Base-by-base conservation (phyloP, 2,113 vertebrate genomes). In the Chinchilla lanigera region DNA sequence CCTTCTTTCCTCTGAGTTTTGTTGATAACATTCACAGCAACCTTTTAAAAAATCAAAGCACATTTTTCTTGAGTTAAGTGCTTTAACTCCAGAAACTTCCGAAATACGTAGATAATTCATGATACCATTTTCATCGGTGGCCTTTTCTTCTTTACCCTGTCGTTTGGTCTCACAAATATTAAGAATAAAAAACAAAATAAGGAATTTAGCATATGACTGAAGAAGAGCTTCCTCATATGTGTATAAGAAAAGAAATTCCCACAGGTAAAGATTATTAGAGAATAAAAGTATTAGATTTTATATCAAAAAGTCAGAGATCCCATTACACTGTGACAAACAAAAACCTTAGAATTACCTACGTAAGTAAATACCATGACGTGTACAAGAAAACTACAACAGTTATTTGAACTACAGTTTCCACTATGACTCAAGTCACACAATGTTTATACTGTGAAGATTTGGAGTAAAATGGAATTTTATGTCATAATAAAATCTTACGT, bases 1-100 rank as follows among this genome's bases (percentile, higher is more conserved):
- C 96, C 94, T 83, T 63, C 67, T 52, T 96, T 14, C 73, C n/a
- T 96, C 10, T 90, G 60, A 98, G 91, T 92, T 97, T 63, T 87
- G 26, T 47, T 95, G 77, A 73, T 84, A 95, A 92, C 86, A 26
- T 47, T 85, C 92, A 95, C 41, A 96, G 73, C 71, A 95, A 94
- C 61, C 87, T 67, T 97, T 63, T 35, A 9, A 52, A 73, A 96
- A 84, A 47, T 86, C 52, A 87, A 86, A 81, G 86, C 50, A 58
- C 52, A 61, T 77, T 95, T 95, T 65, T 88, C 47, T 73, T 89
- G 77, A 63, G 20, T 81, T 94, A 96, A 90, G 86, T 50, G 13
- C 3, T 93, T 85, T 86, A 89, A 80, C 61, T 92, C 52, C 78
- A 60, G 86, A 61, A 83, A 54, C 9, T 5, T 87, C 26, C 83